These are phyloP conservation scores for Chrysocyon brachyurus DNA, from an alignment of 2,797 vertebrate genomes.

Conservation along the genomic window DNA sequence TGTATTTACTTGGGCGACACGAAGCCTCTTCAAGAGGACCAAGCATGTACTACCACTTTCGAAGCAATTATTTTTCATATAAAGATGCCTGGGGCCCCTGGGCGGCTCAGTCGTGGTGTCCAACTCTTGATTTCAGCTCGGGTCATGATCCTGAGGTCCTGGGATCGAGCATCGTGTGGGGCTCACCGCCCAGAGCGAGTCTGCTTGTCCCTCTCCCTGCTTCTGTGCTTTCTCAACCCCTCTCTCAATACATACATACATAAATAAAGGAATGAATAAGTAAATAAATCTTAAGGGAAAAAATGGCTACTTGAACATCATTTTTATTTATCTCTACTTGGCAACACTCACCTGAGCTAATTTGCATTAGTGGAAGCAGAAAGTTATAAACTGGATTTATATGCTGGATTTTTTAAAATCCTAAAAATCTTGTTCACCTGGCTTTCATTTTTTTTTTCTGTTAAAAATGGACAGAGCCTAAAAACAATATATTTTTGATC, in stretches of 20 bases:
- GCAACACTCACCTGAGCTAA: conserved; percentile 45
- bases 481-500: background rate
- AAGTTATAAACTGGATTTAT: background rate
- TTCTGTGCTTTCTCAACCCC: background rate
- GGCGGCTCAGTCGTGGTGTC: background rate
- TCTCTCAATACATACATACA: background rate
- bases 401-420: conserved; percentile 50
- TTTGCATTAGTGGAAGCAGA: conserved; percentile 32
- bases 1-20: background rate
- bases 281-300: background rate
- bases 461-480: conserved; percentile 18
- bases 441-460: background rate
- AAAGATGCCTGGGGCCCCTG: background rate
- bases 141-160: background rate
- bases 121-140: background rate
- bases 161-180: background rate
- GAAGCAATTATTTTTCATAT: conserved; percentile 52
- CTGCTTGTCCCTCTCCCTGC: background rate
- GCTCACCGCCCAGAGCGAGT: background rate
- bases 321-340: conserved; percentile 49
- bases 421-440: background rate
- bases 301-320: background rate
- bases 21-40: background rate
- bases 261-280: background rate
- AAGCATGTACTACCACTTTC: background rate